Base-by-base conservation (phyloP, 2,113 vertebrate genomes). In the Clarias magur region DNA sequence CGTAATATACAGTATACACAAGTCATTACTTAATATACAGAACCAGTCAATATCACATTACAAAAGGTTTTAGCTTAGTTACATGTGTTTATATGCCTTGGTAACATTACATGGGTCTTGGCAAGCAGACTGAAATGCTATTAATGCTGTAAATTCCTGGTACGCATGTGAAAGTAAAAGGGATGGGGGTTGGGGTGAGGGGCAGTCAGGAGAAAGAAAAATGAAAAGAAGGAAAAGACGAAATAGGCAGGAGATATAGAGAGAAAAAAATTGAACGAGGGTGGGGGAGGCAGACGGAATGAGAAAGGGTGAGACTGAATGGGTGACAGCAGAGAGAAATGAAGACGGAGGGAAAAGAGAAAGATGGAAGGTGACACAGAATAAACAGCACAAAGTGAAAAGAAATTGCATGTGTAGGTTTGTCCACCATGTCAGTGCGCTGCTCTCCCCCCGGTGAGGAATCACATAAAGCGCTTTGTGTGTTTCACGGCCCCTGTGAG, bases 381-480 rank as follows among this genome's bases (percentile, higher is more conserved):
- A 59, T 62, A 54, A 84, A 86, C 63, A 86, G 85, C 27, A 34
- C 81, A 70, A 81, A 70, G 63, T 70, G 70, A 57, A 89, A 83
- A 75, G 86, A 78, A 73, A 79, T 82, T 90, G 88, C 92, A 90
- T 90, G 90, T 54, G 82, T 87, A 68, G 54, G 84, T 89, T 62
- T 86, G 82, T 82, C 53, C 83, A 81, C 62, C 86, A 25, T 63
- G 38, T 48, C 67, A 17, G n/a, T 25, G 67, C 65, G 38, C 67
- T 60, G 75, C 68, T 65, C 89, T 90, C 86, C 87, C 90, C 91
- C 86, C 72, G 63, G 87, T 89, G 84, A 88, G 82, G 85, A 86
- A 72, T 83, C 89, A 92, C 83, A 93, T 88, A 91, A 92, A 91
- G 90, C 34, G 59, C 60, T 57, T 89, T 93, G 87, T 95, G 91